Evolutionary conservation across 2,113 vertebrate species (phyloP), one percentile per base, ranked within the genome.

Genomic region (Gila orcuttii): DNA sequence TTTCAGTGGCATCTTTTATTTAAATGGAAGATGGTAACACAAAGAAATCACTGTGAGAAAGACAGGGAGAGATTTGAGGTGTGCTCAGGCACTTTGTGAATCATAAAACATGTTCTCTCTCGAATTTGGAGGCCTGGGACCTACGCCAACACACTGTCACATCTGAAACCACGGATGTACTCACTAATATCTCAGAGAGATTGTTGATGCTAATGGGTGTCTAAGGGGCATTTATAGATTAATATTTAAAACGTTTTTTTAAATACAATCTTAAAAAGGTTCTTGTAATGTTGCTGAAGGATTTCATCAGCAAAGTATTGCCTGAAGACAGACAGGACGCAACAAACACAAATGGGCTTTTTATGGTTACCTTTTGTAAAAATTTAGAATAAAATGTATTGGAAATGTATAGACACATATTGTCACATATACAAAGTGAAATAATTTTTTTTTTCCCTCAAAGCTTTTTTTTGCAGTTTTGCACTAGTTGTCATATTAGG

Each of bases 101-200:
- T 74, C 71, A 74, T 80, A 57, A 19, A 82, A 33, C 9, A 82
- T 68, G 39, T 81, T 76, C 60, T 59, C 50, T 64, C 10, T 15
- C 9, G 60, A 79, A 60, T 79, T 60, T 47, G 78, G 60, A 68
- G 62, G 28, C 45, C 77, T 47, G 66, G n/a, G 77, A 57, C 36
- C 6, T n/a, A 3, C 33, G n/a, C 64, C 85, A 59, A 57, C 76
- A 33, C 33, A 23, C 33, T 71, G 33, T 82, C 52, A 21, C 59
- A 73, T 25, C 19, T 42, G 23, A 73, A 55, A 36, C 6, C 57
- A 19, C 36, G 19, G 36, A 33, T 45, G 64, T 59, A 66, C 39
- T 15, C 59, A 68, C 4, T 79, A 47, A 81, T 57, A 57, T 23
- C 55, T 23, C 55, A 23, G 15, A 13, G 6, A 21, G 33, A 64